Evolutionary conservation across 2,797 vertebrate species (phyloP).

Genomic region (Danio albolineatus): DNA sequence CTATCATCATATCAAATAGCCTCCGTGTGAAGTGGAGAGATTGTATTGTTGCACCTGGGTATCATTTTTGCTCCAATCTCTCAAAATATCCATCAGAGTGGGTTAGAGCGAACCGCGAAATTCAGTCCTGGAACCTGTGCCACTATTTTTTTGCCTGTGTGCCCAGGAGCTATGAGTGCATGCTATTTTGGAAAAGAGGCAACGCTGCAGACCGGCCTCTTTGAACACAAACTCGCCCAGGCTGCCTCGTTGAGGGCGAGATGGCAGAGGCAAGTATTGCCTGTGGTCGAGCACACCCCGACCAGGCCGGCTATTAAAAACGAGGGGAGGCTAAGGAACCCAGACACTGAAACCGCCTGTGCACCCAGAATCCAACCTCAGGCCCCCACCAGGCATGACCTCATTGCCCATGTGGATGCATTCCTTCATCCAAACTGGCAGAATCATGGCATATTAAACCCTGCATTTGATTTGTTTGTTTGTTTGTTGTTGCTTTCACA

Average conservation of each 20-base stretch:
- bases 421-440: slow-evolving; percentile 57
- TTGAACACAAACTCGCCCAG: slow-evolving; percentile 60
- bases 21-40: slow-evolving; percentile 23
- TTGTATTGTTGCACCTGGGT: slow-evolving; percentile 41
- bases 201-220: slow-evolving; percentile 54
- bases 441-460: slow-evolving; percentile 50
- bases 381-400: slow-evolving; percentile 67
- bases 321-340: slow-evolving; percentile 71
- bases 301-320: slow-evolving; percentile 81
- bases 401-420: slow-evolving; percentile 65
- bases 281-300: slow-evolving; percentile 81
- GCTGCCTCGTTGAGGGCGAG: slow-evolving; percentile 68
- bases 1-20: slow-evolving; percentile 30
- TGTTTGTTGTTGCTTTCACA: slow-evolving; percentile 47
- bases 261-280: slow-evolving; percentile 75
- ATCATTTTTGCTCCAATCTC: slow-evolving; percentile 67
- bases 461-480: slow-evolving; percentile 61
- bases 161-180: slow-evolving; percentile 53
- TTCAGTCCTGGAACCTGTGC: slow-evolving; percentile 51
- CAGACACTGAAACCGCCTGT: slow-evolving; percentile 78
- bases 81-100: slow-evolving; percentile 55
- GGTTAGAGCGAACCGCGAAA: slow-evolving; percentile 53
- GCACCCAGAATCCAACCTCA: slow-evolving; percentile 61
- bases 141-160: slow-evolving; percentile 56
- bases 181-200: slow-evolving; percentile 62